phyloP scores from a whole-genome alignment of 2,888 invertebrate genomes.

The Acronicta alni region DNA sequence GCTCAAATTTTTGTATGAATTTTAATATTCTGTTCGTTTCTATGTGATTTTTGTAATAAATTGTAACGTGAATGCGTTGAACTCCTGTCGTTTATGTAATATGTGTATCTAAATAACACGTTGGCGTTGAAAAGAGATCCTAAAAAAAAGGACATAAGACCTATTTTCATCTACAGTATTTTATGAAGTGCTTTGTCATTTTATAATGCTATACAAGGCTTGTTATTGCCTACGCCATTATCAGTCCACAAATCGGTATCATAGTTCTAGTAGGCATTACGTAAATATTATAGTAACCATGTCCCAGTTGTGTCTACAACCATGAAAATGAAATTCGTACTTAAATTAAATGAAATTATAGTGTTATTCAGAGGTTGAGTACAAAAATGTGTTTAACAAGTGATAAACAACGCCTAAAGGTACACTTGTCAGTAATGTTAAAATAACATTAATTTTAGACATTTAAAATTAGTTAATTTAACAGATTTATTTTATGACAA shows the following conservation, averaged over 20 bases:
- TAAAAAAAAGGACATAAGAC: constrained; percentile 6
- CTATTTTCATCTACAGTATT: not conserved
- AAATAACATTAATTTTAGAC: constrained; percentile 46
- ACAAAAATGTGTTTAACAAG: constrained; percentile 42
- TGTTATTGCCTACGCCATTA: constrained; percentile 25
- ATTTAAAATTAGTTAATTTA: constrained; percentile 41
- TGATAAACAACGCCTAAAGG: constrained; percentile 24
- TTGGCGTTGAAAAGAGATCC: constrained; percentile 24
- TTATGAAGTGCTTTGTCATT: not conserved
- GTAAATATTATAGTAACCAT: constrained; percentile 30
- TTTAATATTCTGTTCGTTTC: constrained; percentile 58
- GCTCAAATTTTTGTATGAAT: constrained; percentile 76
- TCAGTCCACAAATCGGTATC: constrained; percentile 42
- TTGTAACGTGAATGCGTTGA: constrained; percentile 38
- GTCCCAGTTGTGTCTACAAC: constrained; percentile 32
- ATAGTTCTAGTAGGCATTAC: constrained; percentile 26
- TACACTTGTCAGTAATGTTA: constrained; percentile 47
- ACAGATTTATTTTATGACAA: constrained; percentile 46
- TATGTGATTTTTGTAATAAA: constrained; percentile 41
- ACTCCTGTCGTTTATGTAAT: constrained; percentile 25
- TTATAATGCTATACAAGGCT: constrained; percentile 3
- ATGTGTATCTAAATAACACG: constrained; percentile 7
- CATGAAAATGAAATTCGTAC: constrained; percentile 47
- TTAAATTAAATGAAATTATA: constrained; percentile 52
- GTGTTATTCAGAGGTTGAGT: constrained; percentile 43